A percentile compares a stretch with the other conserved stretches of the same genome.
These are phyloP conservation scores for Apodemia zela DNA, from an alignment of 2,888 invertebrate genomes.

Conservation along the genomic window DNA sequence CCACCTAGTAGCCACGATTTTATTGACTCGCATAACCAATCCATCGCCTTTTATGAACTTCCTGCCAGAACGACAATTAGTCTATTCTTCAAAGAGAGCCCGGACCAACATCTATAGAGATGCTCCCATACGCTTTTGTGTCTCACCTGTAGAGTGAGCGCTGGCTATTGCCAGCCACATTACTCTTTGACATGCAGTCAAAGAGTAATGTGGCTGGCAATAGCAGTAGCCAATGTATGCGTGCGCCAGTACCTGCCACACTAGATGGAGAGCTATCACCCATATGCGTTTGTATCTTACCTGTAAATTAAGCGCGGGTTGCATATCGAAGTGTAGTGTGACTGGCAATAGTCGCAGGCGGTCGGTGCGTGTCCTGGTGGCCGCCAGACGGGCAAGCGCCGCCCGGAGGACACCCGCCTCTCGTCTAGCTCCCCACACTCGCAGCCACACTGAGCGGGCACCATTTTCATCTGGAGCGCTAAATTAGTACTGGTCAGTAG, in stretches of 20 bases:
- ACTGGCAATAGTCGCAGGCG: constrained; percentile 71
- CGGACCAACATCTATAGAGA: too few relatives aligned
- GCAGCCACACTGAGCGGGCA: constrained; percentile 54
- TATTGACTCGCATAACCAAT: too few relatives aligned
- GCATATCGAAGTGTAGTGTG: constrained; percentile 85
- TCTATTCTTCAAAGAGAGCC: too few relatives aligned
- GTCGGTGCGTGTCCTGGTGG: constrained; percentile 47
- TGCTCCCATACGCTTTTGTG: background rate
- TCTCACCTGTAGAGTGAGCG: constrained; percentile 76
- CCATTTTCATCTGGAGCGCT: constrained; percentile 50
- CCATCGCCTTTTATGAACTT: too few relatives aligned
- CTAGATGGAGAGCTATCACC: background rate
- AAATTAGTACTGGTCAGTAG: too few relatives aligned
- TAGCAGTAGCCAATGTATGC: background rate
- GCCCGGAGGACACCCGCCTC: constrained; percentile 59
- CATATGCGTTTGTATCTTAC: constrained; percentile 63
- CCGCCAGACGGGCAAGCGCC: constrained; percentile 56
- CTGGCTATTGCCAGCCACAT: too few relatives aligned
- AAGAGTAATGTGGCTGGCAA: background rate
- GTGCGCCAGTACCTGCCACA: background rate
- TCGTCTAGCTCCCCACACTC: constrained; percentile 60
- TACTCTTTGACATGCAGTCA: too few relatives aligned
- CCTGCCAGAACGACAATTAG: too few relatives aligned
- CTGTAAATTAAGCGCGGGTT: constrained; percentile 85
- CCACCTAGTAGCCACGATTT: too few relatives aligned